phyloP scores from a whole-genome alignment of 2,797 vertebrate genomes.

The Acanthurus lineatus region DNA sequence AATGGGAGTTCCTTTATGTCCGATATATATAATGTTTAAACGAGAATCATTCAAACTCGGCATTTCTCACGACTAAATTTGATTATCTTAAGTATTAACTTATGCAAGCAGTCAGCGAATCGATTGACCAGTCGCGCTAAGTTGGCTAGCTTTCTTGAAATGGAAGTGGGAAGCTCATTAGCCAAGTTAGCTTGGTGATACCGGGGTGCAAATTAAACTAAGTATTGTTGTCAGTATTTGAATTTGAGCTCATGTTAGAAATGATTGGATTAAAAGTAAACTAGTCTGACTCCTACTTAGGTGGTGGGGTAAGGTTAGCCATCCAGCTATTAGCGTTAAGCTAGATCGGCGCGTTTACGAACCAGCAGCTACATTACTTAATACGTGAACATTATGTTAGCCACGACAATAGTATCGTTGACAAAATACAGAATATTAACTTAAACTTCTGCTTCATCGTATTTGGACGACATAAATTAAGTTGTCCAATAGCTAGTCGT shows the following conservation, averaged over 20 bases:
- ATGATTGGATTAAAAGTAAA: not conserved
- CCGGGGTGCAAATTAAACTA: constrained; percentile 9
- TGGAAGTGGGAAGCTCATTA: constrained; percentile 59
- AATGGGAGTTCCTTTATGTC: no score
- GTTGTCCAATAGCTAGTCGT: not conserved
- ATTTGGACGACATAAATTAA: constrained; percentile 5
- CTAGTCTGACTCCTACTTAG: not conserved
- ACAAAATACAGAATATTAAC: not conserved
- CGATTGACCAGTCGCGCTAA: constrained; percentile 17
- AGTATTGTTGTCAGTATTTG: constrained; percentile 11
- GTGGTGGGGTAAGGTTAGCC: constrained; percentile 5
- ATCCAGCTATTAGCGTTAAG: constrained; percentile 33
- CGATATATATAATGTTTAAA: not conserved
- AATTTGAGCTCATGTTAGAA: not conserved
- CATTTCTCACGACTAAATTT: accelerated
- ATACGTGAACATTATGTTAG: constrained; percentile 13
- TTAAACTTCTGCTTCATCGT: not conserved
- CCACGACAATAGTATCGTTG: not conserved
- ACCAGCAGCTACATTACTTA: constrained; percentile 30
- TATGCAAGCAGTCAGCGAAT: constrained; percentile 13
- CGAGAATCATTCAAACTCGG: not conserved
- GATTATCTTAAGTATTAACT: not conserved
- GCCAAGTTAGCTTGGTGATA: constrained; percentile 55
- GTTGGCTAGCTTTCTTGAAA: constrained; percentile 48
- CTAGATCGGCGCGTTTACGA: constrained; percentile 65